Base-by-base conservation (phyloP, 2,797 vertebrate species). In the Muscicapa striata region DNA sequence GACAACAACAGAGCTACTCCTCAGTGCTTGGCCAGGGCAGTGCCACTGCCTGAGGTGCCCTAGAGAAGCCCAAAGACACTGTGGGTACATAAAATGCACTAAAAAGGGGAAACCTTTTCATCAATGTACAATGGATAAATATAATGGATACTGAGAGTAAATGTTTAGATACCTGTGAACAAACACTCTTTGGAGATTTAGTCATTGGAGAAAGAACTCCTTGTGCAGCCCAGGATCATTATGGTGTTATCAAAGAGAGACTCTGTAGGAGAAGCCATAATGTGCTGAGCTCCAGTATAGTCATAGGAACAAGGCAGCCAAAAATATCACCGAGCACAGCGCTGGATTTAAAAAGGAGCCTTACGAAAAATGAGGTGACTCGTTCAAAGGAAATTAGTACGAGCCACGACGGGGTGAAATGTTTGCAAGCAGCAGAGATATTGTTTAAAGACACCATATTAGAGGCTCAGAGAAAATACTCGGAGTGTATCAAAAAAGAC, bases 371-470 rank as follows among this genome's bases (percentile, higher is more conserved):
- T 32, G 78, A 94, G 66, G 79, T 27, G 46, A 78, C 69, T 83
- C 38, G 51, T 84, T 78, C 81, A 81, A 94, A 94, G 64, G 40
- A 87, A 94, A 96, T 94, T 51, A 96, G 54, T 46, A 94, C 7
- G 8, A 92, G 87, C 68, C 79, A 74, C 0, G 8, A 80, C 15
- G 9, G 82, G 91, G 58, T 92, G 93, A 95, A 86, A 96, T 91
- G 79, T 95, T 95, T 94, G 95, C 91, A 94, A 96, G 91, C 91
- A 91, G 76, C 85, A 80, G 64, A 89, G 61, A 67, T 70, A 83
- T 36, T 94, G 93, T 95, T 96, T 96, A 89, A 94, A 94, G 82
- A 94, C 87, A 93, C 68, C 61, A 22, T 85, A 83, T 91, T 89
- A 93, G 73, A 91, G n/a, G 62, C 79, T 92, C 79, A 62, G 84